Conservation (phyloP, 1,140 invertebrate genomes). For the Artemia franciscana region DNA sequence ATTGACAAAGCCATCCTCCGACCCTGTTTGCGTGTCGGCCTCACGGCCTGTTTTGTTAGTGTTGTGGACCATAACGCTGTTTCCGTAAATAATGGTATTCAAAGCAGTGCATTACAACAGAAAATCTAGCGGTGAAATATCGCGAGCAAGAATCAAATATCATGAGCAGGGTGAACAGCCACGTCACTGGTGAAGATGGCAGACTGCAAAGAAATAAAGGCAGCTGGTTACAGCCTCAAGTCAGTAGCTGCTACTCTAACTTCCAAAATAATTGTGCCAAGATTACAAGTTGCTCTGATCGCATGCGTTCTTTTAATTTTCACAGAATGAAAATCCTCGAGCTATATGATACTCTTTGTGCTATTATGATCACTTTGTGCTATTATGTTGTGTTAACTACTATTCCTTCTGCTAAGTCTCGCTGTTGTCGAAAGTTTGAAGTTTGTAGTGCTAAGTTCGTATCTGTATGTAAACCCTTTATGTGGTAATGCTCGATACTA, state of each 20-base stretch:
- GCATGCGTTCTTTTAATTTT: no score
- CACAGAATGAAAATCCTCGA: no score
- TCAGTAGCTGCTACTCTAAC: background rate
- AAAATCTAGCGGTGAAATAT: background rate
- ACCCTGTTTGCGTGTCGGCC: background rate
- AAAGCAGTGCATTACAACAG: background rate
- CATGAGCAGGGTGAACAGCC: background rate
- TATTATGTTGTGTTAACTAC: no score
- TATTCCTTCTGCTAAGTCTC: no score
- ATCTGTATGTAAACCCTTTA: no score
- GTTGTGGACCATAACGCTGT: background rate
- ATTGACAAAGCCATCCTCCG: background rate
- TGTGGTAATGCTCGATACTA: no score
- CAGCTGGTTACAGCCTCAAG: background rate
- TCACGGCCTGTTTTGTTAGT: background rate
- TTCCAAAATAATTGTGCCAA: background rate
- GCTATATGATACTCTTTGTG: no score
- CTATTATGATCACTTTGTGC: no score
- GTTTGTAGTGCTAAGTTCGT: no score
- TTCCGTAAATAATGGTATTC: background rate
- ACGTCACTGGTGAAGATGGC: background rate
- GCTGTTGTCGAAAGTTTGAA: no score
- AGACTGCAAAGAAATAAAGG: background rate
- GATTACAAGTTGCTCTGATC: no score
- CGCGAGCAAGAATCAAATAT: background rate